phyloP scores from a whole-genome alignment of 1,140 invertebrate species.

The Bombus balteatus region DNA sequence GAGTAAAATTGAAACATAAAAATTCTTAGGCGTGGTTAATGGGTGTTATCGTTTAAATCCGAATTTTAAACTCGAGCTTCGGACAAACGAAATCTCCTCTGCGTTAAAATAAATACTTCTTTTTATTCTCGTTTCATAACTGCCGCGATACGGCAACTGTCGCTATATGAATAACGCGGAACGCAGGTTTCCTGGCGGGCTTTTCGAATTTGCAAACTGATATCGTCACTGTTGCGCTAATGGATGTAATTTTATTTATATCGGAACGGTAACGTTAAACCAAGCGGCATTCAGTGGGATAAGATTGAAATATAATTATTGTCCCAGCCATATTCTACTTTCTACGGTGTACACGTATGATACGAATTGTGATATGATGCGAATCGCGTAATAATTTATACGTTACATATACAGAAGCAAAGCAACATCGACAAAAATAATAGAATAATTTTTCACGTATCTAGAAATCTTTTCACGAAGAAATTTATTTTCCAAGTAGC shows the following conservation, averaged over 20 bases:
- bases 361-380: too few relatives aligned
- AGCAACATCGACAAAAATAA: neutral
- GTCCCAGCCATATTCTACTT: neutral
- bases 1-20: too few relatives aligned
- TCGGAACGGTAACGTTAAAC: neutral
- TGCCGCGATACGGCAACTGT: too few relatives aligned
- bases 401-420: neutral
- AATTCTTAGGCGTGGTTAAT: too few relatives aligned
- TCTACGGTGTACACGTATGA: neutral
- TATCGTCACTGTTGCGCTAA: neutral
- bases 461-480: too few relatives aligned
- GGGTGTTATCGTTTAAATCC: too few relatives aligned
- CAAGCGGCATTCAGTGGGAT: neutral
- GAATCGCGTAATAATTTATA: neutral
- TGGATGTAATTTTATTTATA: neutral
- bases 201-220: neutral
- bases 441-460: neutral
- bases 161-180: too few relatives aligned
- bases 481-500: neutral
- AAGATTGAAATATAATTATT: conserved; percentile 1
- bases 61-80: too few relatives aligned
- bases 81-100: too few relatives aligned
- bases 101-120: too few relatives aligned
- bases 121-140: too few relatives aligned
- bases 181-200: too few relatives aligned